Evolutionary conservation across 2,113 vertebrate species (phyloP), one percentile per base, ranked within the genome.

Genomic region (Archocentrus centrarchus): DNA sequence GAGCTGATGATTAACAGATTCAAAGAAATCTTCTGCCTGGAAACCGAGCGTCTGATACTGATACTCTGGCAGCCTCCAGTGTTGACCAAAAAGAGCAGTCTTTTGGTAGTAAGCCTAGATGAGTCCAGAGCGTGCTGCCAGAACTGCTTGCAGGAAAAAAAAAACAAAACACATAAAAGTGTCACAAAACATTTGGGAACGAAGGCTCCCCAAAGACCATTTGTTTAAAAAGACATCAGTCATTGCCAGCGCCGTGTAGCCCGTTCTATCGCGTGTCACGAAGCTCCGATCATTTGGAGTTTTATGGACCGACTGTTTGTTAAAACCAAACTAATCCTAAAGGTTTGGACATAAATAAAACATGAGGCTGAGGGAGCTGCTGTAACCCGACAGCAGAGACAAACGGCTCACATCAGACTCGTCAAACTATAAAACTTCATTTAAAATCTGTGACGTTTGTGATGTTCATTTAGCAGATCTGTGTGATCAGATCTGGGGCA

Each of bases 1-100:
- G 4, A 83, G 66, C 70, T 68, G 87, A 88, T 91, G 83, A 93
- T 91, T 89, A 86, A 92, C 86, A 64, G 79, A 75, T 86, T 91
- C 90, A 66, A 35, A 79, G 84, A 88, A 90, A 64, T 79, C 77
- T 79, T 60, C 75, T 89, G 61, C 88, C 87, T 84, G 88, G 91
- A 89, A 93, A 79, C 30, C 6, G 5, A 37, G 6, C 3, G 30
- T 55, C 53, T 30, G 84, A 89, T 58, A 82, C 37, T 61, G 81
- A 88, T 80, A 82, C 61, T 92, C 80, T 86, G 86, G 47, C 75
- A 85, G 83, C 11, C 68, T 76, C 66, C 75, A 47, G 39, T 84
- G 80, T 86, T 92, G 86, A 91, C 70, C 83, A 77, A 85, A 66
- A 20, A 76, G 53, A 88, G 77, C 64, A 75, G 57, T 63, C 79